Conservation (phyloP, 1,140 invertebrate genomes). For the Hyles vespertilio region DNA sequence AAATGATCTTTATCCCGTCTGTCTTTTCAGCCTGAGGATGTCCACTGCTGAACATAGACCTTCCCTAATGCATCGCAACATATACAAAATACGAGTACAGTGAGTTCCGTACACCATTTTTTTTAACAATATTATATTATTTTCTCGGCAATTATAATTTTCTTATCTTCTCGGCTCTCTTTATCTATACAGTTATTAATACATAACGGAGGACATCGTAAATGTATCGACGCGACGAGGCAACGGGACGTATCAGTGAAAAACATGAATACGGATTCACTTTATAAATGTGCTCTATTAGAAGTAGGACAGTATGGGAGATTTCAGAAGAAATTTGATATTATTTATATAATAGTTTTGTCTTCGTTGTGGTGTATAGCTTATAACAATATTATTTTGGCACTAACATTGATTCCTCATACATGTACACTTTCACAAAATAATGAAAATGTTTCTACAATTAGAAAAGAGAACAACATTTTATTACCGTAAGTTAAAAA, state of each 20-base stretch:
- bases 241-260: background rate
- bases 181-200: too few species aligned
- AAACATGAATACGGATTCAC: conserved; percentile 23
- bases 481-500: conserved; percentile 44
- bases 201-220: too few species aligned
- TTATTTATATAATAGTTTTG: conserved; percentile 41
- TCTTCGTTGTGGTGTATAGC: conserved; percentile 37
- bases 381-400: conserved; percentile 45
- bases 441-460: conserved; percentile 35
- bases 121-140: too few species aligned
- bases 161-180: too few species aligned
- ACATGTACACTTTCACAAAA: conserved; percentile 42
- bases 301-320: conserved; percentile 41
- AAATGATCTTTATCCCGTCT: too few species aligned
- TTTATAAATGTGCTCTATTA: conserved; percentile 39
- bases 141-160: too few species aligned
- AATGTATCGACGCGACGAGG: too few species aligned
- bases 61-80: too few species aligned
- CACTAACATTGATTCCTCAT: conserved; percentile 41
- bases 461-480: conserved; percentile 43
- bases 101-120: too few species aligned
- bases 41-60: too few species aligned
- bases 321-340: conserved; percentile 52
- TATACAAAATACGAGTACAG: too few species aligned
- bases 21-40: too few species aligned